A percentile compares a stretch with the other conserved stretches of the same genome.
phyloP scores from a whole-genome alignment of 35 echinoderm and acorn worm species.

The Apostichopus californicus region DNA sequence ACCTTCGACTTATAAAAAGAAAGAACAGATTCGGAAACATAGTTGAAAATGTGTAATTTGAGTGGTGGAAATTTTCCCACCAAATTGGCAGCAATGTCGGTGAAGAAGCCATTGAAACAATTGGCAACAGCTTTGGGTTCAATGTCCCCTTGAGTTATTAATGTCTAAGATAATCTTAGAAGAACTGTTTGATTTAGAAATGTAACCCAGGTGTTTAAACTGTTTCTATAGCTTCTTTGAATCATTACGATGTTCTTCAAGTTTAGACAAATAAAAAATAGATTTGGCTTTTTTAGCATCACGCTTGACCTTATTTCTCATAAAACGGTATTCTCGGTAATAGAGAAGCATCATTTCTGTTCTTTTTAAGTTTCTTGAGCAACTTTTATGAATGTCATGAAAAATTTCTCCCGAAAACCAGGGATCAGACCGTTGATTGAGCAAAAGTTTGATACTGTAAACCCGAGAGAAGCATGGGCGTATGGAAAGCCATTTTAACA shows the following conservation, averaged over 20 bases:
- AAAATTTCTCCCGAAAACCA: neutral
- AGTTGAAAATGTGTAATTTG: neutral
- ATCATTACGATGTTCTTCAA: neutral
- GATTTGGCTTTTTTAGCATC: too few species aligned
- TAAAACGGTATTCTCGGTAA: neutral
- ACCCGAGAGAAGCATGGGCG: too few species aligned
- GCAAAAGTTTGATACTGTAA: neutral
- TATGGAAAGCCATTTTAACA: too few species aligned
- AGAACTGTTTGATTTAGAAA: neutral
- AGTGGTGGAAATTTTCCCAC: neutral
- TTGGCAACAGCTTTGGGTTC: neutral
- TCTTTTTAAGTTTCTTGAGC: slow-evolving; percentile 4
- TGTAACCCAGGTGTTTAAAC: neutral
- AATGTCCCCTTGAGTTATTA: neutral
- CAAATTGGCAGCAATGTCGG: neutral
- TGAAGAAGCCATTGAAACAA: neutral
- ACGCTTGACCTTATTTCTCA: neutral
- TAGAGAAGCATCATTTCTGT: neutral
- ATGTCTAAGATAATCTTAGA: neutral
- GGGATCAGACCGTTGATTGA: slow-evolving; percentile 2
- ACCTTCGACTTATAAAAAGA: slow-evolving; percentile 13
- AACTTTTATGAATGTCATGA: neutral
- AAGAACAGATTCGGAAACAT: neutral
- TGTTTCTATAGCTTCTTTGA: neutral
- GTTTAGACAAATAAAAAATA: neutral